Base-by-base conservation (phyloP, 2,113 vertebrate species). In the Mixornis gularis region DNA sequence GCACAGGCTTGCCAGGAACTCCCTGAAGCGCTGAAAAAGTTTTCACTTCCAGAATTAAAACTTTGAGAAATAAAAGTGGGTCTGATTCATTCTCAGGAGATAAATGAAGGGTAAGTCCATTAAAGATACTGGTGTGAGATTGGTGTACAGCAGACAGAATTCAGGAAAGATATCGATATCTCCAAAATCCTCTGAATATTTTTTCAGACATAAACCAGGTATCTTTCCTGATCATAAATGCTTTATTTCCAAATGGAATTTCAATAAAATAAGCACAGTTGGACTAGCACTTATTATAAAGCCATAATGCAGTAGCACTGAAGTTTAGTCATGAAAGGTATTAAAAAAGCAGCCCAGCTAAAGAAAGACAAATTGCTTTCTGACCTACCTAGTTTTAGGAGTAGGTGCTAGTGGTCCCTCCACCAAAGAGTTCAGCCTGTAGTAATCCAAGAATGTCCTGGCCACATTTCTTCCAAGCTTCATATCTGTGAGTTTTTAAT, bases 391-490 rank as follows among this genome's bases (percentile, higher is more conserved):
- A 72, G 92, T 88, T 66, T 97, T 98, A 65, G 97, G 97, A 89
- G 98, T 95, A 24, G 98, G 96, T 65, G 92, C 84, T 43, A 97
- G 92, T 51, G 97, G 97, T 96, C 96, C 98, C 55, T 98, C 98
- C 56, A 98, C 97, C 64, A 98, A 94, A 20, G 98, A 91, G 89
- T 98, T 98, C 89, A 99, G 98, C 91, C 98, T 98, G 95, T 99
- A 99, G 95, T 99, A 99, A 97, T 99, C 99, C 97, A 99, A 94
- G 96, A 99, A 99, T 0, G 99, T 99, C 68, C 98, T 98, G 30
- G 99, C 99, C 94, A 99, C 99, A 2, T 99, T 99, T 85, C 98
- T 98, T 83, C 99, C 99, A 93, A 99, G 97, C 89, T 98, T 99
- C 98, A 98, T 99, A 95, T 99, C 99, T 99, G 97, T 89, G 62